A percentile compares a stretch with the other conserved stretches of the same genome.
phyloP scores from a whole-genome alignment of 2,888 invertebrate genomes.

The Tipula lateralis region DNA sequence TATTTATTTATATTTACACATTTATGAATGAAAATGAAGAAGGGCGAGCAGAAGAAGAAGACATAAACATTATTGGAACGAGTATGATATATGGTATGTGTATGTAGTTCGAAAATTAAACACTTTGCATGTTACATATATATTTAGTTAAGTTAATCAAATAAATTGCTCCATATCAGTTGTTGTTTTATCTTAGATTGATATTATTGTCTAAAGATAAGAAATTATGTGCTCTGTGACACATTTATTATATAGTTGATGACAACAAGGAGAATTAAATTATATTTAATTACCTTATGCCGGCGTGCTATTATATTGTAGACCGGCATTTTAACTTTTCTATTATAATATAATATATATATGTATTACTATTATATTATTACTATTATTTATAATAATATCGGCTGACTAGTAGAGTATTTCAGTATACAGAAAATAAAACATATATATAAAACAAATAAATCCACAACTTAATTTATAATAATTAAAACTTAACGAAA shows the following conservation, averaged over 20 bases:
- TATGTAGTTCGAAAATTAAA: not conserved
- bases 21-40: not conserved
- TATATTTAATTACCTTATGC: constrained; percentile 53
- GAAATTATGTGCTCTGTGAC: not conserved
- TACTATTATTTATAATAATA: constrained; percentile 32
- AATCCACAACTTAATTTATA: not conserved
- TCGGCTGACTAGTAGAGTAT: constrained; percentile 35
- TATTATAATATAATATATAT: no score
- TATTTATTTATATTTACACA: not conserved
- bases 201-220: not conserved
- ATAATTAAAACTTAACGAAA: constrained; percentile 20
- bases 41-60: no score
- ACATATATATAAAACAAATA: not conserved
- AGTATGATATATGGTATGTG: no score
- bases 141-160: not conserved
- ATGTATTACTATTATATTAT: constrained; percentile 33
- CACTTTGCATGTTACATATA: not conserved
- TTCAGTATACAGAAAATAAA: not conserved
- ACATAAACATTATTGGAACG: no score
- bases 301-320: constrained; percentile 59
- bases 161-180: not conserved
- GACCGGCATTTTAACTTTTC: constrained; percentile 52
- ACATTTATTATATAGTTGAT: not conserved
- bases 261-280: constrained; percentile 24
- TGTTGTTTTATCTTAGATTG: not conserved